Base-by-base conservation (phyloP, 2,113 vertebrate genomes). In the Megaceryle maxima region DNA sequence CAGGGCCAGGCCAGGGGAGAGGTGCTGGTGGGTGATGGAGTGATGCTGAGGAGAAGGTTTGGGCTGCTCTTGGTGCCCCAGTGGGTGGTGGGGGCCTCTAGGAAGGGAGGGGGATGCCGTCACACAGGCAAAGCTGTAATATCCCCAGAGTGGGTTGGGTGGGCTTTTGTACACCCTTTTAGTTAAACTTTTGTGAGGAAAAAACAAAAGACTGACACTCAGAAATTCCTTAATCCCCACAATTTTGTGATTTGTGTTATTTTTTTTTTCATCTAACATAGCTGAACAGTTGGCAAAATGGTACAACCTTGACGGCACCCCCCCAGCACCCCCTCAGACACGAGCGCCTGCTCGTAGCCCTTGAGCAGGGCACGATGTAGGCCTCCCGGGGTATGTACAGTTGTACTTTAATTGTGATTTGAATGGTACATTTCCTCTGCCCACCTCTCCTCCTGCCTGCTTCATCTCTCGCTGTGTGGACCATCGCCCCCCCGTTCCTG, bases 341-440 rank as follows among this genome's bases (percentile, higher is more conserved):
- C 1, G 22, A 2, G 15, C 20, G 15, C 64, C 74, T 90, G 81
- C 95, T 95, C 10, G 3, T 78, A 90, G 87, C 96, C 88, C 68
- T n/a, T 13, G 24, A 69, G 90, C 82, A 17, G 48, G 87, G 86
- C 25, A 1, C 33, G 11, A 29, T 5, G 7, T 25, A 10, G 33
- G 84, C 64, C 55, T 94, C 87, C 83, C 6, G 81, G 96, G 96
- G 73, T 90, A 91, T 96, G 97, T 97, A 96, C 97, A 82, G 87
- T 78, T 85, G 96, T 98, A 96, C 94, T 97, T 87, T 93, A 88
- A 72, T 97, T 90, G 97, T 98, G 97, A 88, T 97, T 97, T 89
- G 93, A 97, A 97, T 98, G 98, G 98, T 99, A 99, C 98, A 97
- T 96, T 97, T 97, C 95, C 96, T 93, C 74, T 94, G 94, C 94